Base-by-base conservation (phyloP, 35 echinoderm and acorn worm genomes). In the Acanthaster planci region DNA sequence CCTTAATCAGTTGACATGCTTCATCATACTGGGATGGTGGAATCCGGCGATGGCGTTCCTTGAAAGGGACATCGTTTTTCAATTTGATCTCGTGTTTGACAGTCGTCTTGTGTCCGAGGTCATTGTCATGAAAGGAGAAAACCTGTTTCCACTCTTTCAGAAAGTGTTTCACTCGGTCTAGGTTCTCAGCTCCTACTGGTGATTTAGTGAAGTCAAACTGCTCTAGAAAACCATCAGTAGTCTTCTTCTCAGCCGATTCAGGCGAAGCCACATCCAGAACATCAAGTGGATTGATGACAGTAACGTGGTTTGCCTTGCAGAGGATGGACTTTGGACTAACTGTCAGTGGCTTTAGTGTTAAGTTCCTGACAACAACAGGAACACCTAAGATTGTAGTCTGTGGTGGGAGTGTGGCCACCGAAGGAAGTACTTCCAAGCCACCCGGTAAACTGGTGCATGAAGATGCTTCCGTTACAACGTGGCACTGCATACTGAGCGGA, bases 1-100 rank as follows among this genome's bases (percentile, higher is more conserved):
- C 77, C 77, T 58, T 47, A 12, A 87, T 54, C 40, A 78, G 86
- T 58, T 87, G 23, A 0, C 86, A 19, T 5, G 57, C 86, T 40
- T 87, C 86, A 60, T 37, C 37, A 26, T 79, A 87, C 14, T 87
- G 75, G 5, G 86, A 27, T 55, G 86, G 86, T 19, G 86, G 76
- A 64, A 87, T 87, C 7, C 86, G 5, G 3, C 86, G 47, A 34
- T 76, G 76, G 29, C 77, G 27, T 60, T 87, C 40, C 2, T 78
- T 38, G 55, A 87, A 79, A 37, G 86, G 76, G 0, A 55, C 80
- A 8, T 87, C 86, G 44, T 87, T 40, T 3, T 51, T 87, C 37
- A 87, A 27, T 21, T 77, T 50, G 1, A 87, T 87, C 14, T 64
- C 17, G 53, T 87, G 86, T 60, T 79, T 54, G 15, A 87, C 86